Percentiles rank a stretch among this genome's conserved stretches.
These are phyloP conservation scores for Melierax canorus DNA, from an alignment of 2,113 vertebrate genomes.

Conservation along the genomic window DNA sequence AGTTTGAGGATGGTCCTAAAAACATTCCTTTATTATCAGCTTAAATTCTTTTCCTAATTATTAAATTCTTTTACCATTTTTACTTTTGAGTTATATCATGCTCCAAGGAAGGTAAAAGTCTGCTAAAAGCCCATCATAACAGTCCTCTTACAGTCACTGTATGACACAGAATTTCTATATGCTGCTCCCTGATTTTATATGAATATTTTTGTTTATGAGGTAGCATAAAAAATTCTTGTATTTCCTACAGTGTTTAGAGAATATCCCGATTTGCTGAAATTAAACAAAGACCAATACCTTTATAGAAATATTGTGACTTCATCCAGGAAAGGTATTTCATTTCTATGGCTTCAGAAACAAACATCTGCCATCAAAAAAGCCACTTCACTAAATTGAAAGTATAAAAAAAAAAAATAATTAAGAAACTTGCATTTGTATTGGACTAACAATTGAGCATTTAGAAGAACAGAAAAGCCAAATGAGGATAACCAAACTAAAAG, in stretches of 20 bases:
- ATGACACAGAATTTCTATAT: background rate
- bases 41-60: background rate
- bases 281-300: background rate
- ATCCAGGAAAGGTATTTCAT: background rate
- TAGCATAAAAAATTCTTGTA: background rate
- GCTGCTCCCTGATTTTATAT: background rate
- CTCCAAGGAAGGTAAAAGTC: background rate
- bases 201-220: background rate
- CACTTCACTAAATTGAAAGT: background rate
- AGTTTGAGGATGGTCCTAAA: background rate
- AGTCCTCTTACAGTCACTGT: background rate
- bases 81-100: background rate
- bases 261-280: background rate
- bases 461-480: background rate
- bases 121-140: background rate
- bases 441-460: background rate
- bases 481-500: background rate
- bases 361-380: background rate
- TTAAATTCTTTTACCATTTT: background rate
- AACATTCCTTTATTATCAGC: background rate
- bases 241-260: background rate
- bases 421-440: background rate
- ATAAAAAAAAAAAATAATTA: background rate
- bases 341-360: background rate
- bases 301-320: background rate